These are phyloP conservation scores for Fabriciana adippe DNA, from an alignment of 2,888 invertebrate species.

Conservation along the genomic window DNA sequence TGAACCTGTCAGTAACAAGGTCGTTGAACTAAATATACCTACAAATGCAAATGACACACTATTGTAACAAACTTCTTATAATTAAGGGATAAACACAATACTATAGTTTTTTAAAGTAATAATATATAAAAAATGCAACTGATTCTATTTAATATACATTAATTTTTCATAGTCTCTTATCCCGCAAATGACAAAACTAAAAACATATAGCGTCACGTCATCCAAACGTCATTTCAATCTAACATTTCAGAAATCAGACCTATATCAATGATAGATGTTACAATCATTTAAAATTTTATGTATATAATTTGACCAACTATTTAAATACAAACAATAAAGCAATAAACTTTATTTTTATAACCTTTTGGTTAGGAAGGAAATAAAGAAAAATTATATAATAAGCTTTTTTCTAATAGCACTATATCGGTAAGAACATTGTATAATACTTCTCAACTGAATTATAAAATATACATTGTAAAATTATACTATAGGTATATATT, in stretches of 20 bases:
- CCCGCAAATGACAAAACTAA: slow-evolving; percentile 59
- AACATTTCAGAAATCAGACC: neutral
- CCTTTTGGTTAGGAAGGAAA: too few relatives aligned
- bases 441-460: too few relatives aligned
- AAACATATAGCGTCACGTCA: slow-evolving; percentile 69
- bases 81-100: slow-evolving; percentile 50
- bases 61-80: slow-evolving; percentile 48
- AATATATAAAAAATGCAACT: slow-evolving; percentile 35
- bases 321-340: too few relatives aligned
- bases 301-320: too few relatives aligned
- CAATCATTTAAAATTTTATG: neutral
- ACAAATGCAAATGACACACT: slow-evolving; percentile 64
- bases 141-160: slow-evolving; percentile 40
- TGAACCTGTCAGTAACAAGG: slow-evolving; percentile 83
- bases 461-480: too few relatives aligned
- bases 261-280: too few relatives aligned
- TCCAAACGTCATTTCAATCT: slow-evolving; percentile 44
- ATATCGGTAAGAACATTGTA: too few relatives aligned
- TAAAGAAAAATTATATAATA: too few relatives aligned
- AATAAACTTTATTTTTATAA: too few relatives aligned
- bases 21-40: slow-evolving; percentile 82
- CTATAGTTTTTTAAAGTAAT: slow-evolving; percentile 32
- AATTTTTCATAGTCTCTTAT: slow-evolving; percentile 48
- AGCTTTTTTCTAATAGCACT: too few relatives aligned
- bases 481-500: too few relatives aligned